A percentile compares a stretch with the other conserved stretches of the same genome.
phyloP scores from a whole-genome alignment of 1,140 invertebrate genomes.

The Hyphantria cunea region DNA sequence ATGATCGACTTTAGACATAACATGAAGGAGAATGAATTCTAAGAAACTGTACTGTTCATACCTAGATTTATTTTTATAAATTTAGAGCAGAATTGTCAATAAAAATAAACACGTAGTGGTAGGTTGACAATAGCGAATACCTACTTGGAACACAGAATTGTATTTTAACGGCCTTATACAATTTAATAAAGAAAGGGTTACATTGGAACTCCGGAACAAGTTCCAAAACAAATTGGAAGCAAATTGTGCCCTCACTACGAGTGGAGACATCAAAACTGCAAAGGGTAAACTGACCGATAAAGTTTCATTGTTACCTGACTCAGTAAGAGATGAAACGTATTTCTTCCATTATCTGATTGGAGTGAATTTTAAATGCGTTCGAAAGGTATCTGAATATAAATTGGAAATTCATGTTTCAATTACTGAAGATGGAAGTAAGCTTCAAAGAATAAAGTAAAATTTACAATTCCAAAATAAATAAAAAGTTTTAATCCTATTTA shows the following conservation, averaged over 20 bases:
- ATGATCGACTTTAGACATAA: no score
- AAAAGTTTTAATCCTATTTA: no score
- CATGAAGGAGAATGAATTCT: no score
- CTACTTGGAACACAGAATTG: no score
- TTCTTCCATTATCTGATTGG: slow-evolving; percentile 25
- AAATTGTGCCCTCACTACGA: slow-evolving; percentile 14
- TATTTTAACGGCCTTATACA: not conserved
- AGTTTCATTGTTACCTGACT: slow-evolving; percentile 25
- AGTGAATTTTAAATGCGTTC: slow-evolving; percentile 23
- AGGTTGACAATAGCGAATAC: no score
- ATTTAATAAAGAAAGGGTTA: slow-evolving; percentile 19
- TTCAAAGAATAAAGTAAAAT: no score
- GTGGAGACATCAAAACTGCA: slow-evolving; percentile 27
- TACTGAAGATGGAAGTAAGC: not conserved
- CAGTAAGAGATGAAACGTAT: slow-evolving; percentile 9
- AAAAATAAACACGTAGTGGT: no score
- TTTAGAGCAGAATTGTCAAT: no score
- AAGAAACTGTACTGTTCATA: no score
- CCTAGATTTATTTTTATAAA: no score
- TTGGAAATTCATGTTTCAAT: not conserved
- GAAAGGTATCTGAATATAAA: slow-evolving; percentile 16
- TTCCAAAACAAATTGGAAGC: slow-evolving; percentile 14
- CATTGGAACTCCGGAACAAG: slow-evolving; percentile 12
- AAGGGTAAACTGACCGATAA: slow-evolving; percentile 19
- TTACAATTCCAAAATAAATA: not conserved